Evolutionary conservation across 1,140 invertebrate species (phyloP), one percentile per base, ranked within the genome.

Genomic region (Drosophila quadrilineata): DNA sequence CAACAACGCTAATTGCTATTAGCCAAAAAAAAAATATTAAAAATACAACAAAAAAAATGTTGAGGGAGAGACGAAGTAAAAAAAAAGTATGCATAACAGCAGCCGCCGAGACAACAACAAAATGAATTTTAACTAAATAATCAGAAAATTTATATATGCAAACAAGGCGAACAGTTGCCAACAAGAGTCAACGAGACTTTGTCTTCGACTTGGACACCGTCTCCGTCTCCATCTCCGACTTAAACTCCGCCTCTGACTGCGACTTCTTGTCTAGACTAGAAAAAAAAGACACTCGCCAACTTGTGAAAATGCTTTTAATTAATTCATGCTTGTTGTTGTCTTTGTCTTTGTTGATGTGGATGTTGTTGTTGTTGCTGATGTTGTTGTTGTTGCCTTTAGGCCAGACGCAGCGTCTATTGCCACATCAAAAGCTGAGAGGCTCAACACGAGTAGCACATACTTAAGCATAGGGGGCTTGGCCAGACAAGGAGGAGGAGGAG

Each of bases 281-380:
- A 57, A 75, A 67, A n/a, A n/a, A n/a, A n/a, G n/a, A n/a, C n/a
- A 72, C 48, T 68, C 45, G 53, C 50, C 36, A 70, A 72, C 70
- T 70, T 70, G 71, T 71, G 66, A 82, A 82, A 84, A 82, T 70
- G 43, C 26, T 67, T 77, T 84, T 85, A 85, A 85, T 85, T 85
- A 85, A 85, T 79, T 77, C 74, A 60, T 79, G 79, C 62, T 64
- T 54, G 46, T 60, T 40, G 60, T 66, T 63, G n/a, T n/a, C n/a
- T n/a, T n/a, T n/a, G n/a, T n/a, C n/a, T n/a, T n/a, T n/a, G n/a
- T n/a, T n/a, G n/a, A n/a, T n/a, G n/a, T n/a, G n/a, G n/a, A n/a
- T n/a, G 53, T 56, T 58, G 45, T 33, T 45, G 38, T 40, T 53
- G 49, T 35, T 50, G 49, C 40, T 29, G 33, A 2, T 71, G 52